Base-by-base conservation (phyloP, 2,888 invertebrate species). In the Clistopyga incitator region DNA sequence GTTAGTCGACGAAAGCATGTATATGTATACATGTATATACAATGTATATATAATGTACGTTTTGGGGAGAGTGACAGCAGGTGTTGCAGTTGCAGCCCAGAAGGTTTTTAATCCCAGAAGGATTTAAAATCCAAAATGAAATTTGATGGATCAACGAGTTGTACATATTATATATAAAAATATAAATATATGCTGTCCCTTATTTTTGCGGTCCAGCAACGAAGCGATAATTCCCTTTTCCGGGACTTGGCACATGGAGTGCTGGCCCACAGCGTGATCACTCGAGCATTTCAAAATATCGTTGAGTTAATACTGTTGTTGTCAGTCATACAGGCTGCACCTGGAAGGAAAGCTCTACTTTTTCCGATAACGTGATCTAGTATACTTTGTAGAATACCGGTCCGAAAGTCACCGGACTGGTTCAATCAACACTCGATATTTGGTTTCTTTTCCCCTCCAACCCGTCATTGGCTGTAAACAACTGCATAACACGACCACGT, bases 391-490 rank as follows among this genome's bases (percentile, higher is more conserved):
- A 6, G 23, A 29, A 45, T 34, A 45, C 80, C 82, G 59, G 75
- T 84, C 84, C 61, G 82, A 84, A 82, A 85, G 82, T 85, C 56
- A 68, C 75, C 59, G 70, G 56, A 84, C 85, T 85, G 79, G 85
- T 84, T 84, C 71, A 78, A 85, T 85, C 75, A 82, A 84, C 34
- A 47, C 68, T 67, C 70, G 47, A 50, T 20, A 52, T 29, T 11
- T 6, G 70, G 68, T 23, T 47, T 77, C 74, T 77, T 52, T 50
- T 59, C 47, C 52, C 56, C 29, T 54, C 71, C 50, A 4, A 18
- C 50, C 18, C 50, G 59, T 25, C 61, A 74, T 74, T 76, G 50
- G 67, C 68, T 38, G 67, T 76, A 78, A 68, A 67, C 67, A 83
- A 75, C 64, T 50, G 65, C 47, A 70, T 42, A 59, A 61, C 82